phyloP scores from a whole-genome alignment of 2,113 vertebrate genomes.

The Sakesphorus luctuosus region DNA sequence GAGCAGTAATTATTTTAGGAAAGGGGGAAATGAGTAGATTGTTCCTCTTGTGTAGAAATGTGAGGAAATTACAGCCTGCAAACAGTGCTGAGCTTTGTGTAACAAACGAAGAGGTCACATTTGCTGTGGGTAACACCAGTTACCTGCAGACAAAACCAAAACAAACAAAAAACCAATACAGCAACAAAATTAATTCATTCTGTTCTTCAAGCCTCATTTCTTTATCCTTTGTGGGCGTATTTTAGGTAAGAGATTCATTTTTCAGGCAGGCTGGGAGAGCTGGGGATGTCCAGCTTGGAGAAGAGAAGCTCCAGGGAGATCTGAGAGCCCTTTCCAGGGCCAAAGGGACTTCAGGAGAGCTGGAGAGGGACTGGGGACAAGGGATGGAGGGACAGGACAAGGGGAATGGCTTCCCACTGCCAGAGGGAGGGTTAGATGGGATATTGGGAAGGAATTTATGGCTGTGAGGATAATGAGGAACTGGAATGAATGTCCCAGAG shows the following conservation, averaged over 20 bases:
- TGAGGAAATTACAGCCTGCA: too few species aligned
- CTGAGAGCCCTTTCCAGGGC: neutral
- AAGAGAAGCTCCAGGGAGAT: neutral
- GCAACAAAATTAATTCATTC: neutral
- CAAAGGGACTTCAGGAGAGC: neutral
- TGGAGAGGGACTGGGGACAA: neutral
- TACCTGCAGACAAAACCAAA: neutral
- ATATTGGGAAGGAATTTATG: neutral
- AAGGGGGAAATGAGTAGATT: neutral
- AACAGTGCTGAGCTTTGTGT: neutral
- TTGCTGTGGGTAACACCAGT: neutral
- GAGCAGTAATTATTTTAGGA: neutral
- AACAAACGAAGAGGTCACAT: neutral
- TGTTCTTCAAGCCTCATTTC: neutral
- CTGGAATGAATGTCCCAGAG: neutral
- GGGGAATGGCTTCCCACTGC: neutral
- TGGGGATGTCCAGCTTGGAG: neutral
- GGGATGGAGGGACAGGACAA: neutral
- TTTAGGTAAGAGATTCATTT: neutral
- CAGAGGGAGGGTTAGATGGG: neutral
- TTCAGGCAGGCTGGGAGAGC: neutral
- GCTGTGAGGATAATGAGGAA: rapidly evolving
- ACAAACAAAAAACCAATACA: neutral
- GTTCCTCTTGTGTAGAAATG: neutral
- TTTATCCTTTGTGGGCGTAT: neutral